Evolutionary conservation across 1,140 invertebrate genomes (phyloP).

Genomic region (Papilio polytes): DNA sequence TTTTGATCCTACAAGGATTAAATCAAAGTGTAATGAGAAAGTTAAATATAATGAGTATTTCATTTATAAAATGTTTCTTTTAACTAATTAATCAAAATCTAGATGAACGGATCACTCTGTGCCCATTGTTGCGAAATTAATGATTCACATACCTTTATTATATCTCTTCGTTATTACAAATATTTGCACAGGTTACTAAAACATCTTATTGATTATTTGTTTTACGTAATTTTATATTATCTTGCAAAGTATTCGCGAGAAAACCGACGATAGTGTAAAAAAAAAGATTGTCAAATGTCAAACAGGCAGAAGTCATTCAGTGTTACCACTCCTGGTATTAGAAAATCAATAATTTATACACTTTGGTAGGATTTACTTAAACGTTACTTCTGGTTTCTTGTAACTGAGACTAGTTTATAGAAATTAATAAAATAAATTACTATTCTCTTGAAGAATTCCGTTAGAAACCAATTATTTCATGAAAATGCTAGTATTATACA

Average conservation of each 20-base stretch:
- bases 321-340: background rate
- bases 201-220: slow-evolving; percentile 11
- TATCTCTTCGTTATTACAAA: background rate
- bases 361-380: background rate
- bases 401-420: too few species aligned
- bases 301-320: background rate
- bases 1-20: background rate
- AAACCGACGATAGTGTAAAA: background rate
- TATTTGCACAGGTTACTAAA: background rate
- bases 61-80: background rate
- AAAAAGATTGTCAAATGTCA: background rate
- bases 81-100: background rate
- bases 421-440: background rate
- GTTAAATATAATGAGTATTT: background rate
- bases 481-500: too few species aligned
- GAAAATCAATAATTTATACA: background rate
- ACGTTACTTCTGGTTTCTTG: background rate
- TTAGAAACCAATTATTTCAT: too few species aligned
- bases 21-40: background rate
- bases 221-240: slow-evolving; percentile 10
- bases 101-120: background rate
- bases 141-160: background rate
- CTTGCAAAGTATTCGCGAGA: background rate
- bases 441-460: too few species aligned
- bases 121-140: background rate